Base-by-base conservation (phyloP, 2,113 vertebrate genomes). In the Notarius quadriscutis region DNA sequence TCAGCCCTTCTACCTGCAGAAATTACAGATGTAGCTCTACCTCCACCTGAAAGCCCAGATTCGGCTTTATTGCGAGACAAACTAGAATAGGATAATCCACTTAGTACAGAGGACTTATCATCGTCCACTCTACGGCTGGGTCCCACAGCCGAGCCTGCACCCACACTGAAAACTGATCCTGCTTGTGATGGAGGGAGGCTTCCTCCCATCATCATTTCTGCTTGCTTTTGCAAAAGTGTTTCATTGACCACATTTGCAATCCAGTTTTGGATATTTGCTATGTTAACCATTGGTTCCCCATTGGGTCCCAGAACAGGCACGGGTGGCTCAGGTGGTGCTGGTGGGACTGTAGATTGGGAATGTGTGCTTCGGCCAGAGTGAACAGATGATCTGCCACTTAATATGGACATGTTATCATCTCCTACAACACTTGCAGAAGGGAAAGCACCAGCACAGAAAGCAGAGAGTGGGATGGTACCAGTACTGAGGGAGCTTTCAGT, bases 221-320 rank as follows among this genome's bases (percentile, higher is more conserved):
- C 95, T 78, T 98, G 97, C 93, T 98, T 99, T 90, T 98, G 97
- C 80, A 96, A 96, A 9, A 99, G 96, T 0, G 98, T 98, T 91
- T 99, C 98, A 0, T 92, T 96, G 84, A 99, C 98, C 0, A 99
- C 97, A 0, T 92, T 97, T 48, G 97, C 96, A 0, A 99, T 99
- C 98, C 98, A 99, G 92, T 96, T 98, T 91, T 99, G 98, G 90
- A 99, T 98, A 85, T 95, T 96, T 69, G 97, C 94, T 12, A 99
- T 92, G 84, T 97, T 97, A 81, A 99, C 95, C 84, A 96, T 95
- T 18, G 96, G 95, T 81, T 96, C 96, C 0, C 96, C 96, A 34
- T 96, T 96, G 14, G 96, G 93, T 1, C 94, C 95, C 1, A 92
- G 92, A 7, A 97, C 91, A 7, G 91, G 92, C 4, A 95, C 91